Conservation (phyloP, 2,888 invertebrate species). For the Ectobius pallidus region DNA sequence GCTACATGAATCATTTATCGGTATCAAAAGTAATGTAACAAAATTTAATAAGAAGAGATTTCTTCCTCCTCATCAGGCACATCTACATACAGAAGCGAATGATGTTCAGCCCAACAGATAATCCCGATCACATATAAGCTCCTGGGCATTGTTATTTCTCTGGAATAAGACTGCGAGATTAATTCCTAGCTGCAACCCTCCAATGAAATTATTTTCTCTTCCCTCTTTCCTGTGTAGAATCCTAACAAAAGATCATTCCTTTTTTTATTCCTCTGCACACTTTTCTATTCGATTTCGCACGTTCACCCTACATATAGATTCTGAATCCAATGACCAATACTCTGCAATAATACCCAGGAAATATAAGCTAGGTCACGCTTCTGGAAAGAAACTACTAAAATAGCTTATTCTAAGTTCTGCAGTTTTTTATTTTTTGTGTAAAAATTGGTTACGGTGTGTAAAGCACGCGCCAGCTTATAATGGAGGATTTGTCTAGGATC, state of each 20-base stretch:
- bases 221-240: neutral
- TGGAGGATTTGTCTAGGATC: conserved; percentile 9
- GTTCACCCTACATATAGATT: neutral
- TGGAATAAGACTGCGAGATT: too few relatives aligned
- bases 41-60: too few relatives aligned
- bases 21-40: too few relatives aligned
- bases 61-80: too few relatives aligned
- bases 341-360: neutral
- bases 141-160: too few relatives aligned
- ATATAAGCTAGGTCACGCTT: conserved; percentile 1
- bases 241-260: neutral
- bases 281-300: conserved; percentile 14
- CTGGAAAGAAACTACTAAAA: neutral
- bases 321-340: neutral
- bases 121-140: too few relatives aligned
- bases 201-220: neutral
- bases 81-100: too few relatives aligned
- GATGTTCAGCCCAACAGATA: too few relatives aligned
- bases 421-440: neutral
- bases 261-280: neutral
- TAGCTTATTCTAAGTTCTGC: neutral
- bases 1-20: too few relatives aligned
- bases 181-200: too few relatives aligned
- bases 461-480: neutral
- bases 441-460: neutral